Evolutionary conservation across 2,113 vertebrate genomes (phyloP).

Genomic region (Ondatra zibethicus): DNA sequence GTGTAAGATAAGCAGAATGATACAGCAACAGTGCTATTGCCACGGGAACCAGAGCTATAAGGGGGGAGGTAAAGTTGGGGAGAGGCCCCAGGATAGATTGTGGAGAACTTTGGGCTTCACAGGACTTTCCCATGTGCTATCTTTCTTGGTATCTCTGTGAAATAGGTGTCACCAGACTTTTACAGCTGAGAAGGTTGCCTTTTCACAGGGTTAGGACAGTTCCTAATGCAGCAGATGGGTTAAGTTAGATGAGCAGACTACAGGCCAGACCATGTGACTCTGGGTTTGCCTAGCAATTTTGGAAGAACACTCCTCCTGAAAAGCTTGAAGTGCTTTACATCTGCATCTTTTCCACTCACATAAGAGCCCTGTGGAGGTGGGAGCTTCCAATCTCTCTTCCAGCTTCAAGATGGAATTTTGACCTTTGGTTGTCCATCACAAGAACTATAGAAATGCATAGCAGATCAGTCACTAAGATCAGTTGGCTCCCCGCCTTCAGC

Average conservation of each 20-base stretch:
- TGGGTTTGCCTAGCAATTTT: not conserved
- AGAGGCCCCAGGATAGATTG: not conserved
- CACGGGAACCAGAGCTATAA: not conserved
- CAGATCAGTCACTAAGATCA: not conserved
- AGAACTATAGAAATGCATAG: not conserved
- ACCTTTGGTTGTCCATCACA: not conserved
- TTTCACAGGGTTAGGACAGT: slow-evolving; percentile 36
- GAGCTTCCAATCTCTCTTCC: not conserved
- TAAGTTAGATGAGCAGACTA: not conserved
- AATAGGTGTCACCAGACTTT: slow-evolving; percentile 55
- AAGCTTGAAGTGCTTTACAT: not conserved
- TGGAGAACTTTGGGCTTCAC: not conserved
- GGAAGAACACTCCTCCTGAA: not conserved
- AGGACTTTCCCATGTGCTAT: slow-evolving; percentile 45
- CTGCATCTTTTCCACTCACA: slow-evolving; percentile 5
- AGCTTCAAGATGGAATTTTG: slow-evolving; percentile 35
- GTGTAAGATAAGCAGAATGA: slow-evolving; percentile 10
- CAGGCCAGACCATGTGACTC: not conserved
- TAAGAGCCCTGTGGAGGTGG: not conserved
- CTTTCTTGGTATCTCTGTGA: slow-evolving; percentile 40
- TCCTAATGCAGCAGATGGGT: not conserved
- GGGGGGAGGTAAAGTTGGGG: not conserved
- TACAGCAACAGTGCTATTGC: not conserved
- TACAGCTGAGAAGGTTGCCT: slow-evolving; percentile 30
- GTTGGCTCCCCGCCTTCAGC: not conserved